Base-by-base conservation (phyloP, 2,888 invertebrate species). In the Drosophila borealis region DNA sequence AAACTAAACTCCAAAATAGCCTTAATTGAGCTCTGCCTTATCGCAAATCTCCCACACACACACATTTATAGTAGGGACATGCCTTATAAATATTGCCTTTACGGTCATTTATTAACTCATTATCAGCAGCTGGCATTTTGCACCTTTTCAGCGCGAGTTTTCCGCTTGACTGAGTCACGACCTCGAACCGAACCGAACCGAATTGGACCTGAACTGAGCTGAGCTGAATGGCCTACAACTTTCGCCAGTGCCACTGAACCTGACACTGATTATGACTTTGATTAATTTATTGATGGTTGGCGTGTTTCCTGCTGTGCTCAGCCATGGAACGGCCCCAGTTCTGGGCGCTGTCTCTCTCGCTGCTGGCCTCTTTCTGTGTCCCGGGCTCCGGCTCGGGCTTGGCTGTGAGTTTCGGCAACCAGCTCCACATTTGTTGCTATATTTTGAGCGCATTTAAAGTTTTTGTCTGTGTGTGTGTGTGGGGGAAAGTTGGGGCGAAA, bases 221-320 rank as follows among this genome's bases (percentile, higher is more conserved):
- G n/a, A 37, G 36, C 56, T 51, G 62, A 54, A 48, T 75, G 72
- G 76, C 68, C 76, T 60, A 76, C 62, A 74, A 84, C 76, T 84
- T 84, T 84, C 60, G 59, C 71, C 70, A 57, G 44, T 71, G 78
- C 78, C 85, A 83, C 81, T 86, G 84, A 85, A 83, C 87, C 86
- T 86, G 89, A 85, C 87, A 87, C 89, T 89, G 88, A 86, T 87
- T 84, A 82, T 87, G 86, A 89, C 89, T 89, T 90, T 90, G 89
- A 90, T 90, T 90, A 90, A 90, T 90, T 90, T 90, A 90, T 90
- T 90, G 90, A 90, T 87, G 84, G 88, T 83, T 90, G 86, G 88
- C 89, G 88, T 90, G 89, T 83, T 89, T 89, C 86, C 82, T 70
- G 83, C 82, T 81, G 82, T 74, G 78, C 51, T 62, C 64, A 61